phyloP scores from a whole-genome alignment of 2,797 vertebrate species.

The Liparis tanakae region DNA sequence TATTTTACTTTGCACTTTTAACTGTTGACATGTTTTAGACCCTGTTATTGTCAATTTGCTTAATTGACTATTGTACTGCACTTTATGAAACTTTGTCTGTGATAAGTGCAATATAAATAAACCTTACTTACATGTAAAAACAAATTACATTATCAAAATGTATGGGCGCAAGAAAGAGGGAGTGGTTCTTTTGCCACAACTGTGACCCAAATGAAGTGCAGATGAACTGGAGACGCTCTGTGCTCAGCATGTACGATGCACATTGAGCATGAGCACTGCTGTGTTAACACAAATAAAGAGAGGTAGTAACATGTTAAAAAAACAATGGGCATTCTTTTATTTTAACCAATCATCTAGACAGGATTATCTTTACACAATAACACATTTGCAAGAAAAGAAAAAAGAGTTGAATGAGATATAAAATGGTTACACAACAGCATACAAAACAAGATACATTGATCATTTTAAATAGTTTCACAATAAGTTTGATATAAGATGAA shows the following conservation, averaged over 20 bases:
- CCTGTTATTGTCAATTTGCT: no score
- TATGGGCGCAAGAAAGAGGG: background rate
- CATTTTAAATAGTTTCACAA: constrained; percentile 85
- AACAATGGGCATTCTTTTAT: constrained; percentile 77
- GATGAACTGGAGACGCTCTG: constrained; percentile 7
- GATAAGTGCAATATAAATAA: no score
- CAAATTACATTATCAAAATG: constrained; percentile 17
- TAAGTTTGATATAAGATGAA: constrained; percentile 75
- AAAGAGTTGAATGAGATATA: constrained; percentile 65
- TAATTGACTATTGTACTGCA: no score
- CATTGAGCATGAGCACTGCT: constrained; percentile 32
- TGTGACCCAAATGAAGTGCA: background rate
- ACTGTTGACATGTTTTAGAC: no score
- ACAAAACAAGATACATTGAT: constrained; percentile 79
- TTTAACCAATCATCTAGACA: constrained; percentile 76
- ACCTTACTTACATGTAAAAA: constrained; percentile 3
- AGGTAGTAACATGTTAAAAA: constrained; percentile 58
- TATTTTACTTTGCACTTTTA: no score
- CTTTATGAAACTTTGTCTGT: no score
- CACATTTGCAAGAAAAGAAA: constrained; percentile 67
- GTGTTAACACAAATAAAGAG: constrained; percentile 44
- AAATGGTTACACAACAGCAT: constrained; percentile 80
- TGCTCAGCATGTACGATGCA: constrained; percentile 30
- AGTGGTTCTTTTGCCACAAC: constrained; percentile 11
- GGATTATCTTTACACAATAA: constrained; percentile 75